These are phyloP conservation scores for Microcebus jonahi DNA, from an alignment of 2,113 vertebrate genomes.

Conservation along the genomic window DNA sequence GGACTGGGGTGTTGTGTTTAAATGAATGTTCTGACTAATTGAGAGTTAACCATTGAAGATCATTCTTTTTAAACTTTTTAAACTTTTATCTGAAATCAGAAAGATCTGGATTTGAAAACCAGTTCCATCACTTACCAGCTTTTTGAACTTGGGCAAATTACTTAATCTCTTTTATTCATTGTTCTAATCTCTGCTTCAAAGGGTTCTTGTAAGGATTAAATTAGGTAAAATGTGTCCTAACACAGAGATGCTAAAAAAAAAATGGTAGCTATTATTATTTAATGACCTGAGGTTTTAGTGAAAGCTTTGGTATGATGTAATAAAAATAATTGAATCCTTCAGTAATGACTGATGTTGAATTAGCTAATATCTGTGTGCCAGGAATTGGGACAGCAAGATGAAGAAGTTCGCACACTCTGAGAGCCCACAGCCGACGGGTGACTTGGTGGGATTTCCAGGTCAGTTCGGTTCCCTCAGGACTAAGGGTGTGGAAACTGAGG, in stretches of 20 bases:
- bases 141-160: conserved; percentile 24
- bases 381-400: not conserved
- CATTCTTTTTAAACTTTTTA: conserved; percentile 8
- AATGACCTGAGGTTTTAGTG: not conserved
- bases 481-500: not conserved
- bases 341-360: conserved; percentile 22
- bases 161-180: conserved; percentile 16
- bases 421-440: not conserved
- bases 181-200: conserved; percentile 16
- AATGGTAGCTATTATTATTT: conserved; percentile 13
- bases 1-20: not conserved
- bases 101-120: conserved; percentile 25
- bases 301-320: not conserved
- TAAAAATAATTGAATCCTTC: conserved; percentile 48
- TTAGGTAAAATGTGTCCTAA: not conserved
- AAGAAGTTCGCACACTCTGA: not conserved
- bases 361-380: not conserved
- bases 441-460: not conserved
- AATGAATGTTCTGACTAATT: not conserved
- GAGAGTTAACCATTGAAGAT: not conserved
- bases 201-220: not conserved
- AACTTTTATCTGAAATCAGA: conserved; percentile 37
- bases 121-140: not conserved
- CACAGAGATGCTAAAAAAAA: not conserved
- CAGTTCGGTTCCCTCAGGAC: rapidly evolving